Evolutionary conservation across 1,140 invertebrate genomes (phyloP).

Genomic region (Psilanteris sp.): DNA sequence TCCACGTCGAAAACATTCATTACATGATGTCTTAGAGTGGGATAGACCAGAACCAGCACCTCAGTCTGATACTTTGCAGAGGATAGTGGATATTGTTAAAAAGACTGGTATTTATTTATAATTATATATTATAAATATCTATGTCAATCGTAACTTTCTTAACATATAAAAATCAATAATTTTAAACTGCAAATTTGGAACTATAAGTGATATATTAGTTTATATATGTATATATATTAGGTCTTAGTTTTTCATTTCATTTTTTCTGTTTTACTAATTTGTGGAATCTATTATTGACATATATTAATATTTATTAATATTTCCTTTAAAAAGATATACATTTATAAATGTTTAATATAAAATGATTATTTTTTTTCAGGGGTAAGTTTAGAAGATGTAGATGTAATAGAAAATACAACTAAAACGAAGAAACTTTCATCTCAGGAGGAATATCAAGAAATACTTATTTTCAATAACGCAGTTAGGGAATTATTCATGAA

Average conservation of each 20-base stretch:
- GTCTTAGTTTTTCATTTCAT: too few relatives aligned
- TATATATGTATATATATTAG: too few relatives aligned
- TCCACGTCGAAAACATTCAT: constrained; percentile 85
- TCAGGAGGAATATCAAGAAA: constrained; percentile 90
- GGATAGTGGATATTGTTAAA: constrained; percentile 89
- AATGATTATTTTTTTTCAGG: constrained; percentile 69
- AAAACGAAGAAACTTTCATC: constrained; percentile 81
- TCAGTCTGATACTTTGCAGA: constrained; percentile 86
- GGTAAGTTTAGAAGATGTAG: constrained; percentile 82
- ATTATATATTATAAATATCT: too few relatives aligned
- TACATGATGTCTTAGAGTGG: constrained; percentile 87
- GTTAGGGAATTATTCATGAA: constrained; percentile 97
- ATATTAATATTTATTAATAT: too few relatives aligned
- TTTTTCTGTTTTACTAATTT: too few relatives aligned
- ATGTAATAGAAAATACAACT: constrained; percentile 81
- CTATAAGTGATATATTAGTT: too few relatives aligned
- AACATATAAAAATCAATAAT: too few relatives aligned
- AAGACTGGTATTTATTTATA: constrained; percentile 86
- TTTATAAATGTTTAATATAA: neutral
- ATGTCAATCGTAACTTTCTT: too few relatives aligned
- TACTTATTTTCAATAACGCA: constrained; percentile 94
- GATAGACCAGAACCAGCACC: constrained; percentile 82
- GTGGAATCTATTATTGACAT: too few relatives aligned
- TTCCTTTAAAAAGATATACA: too few relatives aligned
- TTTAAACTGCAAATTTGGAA: too few relatives aligned